Conservation (phyloP, 1,140 invertebrate genomes). For the Temnothorax nylanderi region DNA sequence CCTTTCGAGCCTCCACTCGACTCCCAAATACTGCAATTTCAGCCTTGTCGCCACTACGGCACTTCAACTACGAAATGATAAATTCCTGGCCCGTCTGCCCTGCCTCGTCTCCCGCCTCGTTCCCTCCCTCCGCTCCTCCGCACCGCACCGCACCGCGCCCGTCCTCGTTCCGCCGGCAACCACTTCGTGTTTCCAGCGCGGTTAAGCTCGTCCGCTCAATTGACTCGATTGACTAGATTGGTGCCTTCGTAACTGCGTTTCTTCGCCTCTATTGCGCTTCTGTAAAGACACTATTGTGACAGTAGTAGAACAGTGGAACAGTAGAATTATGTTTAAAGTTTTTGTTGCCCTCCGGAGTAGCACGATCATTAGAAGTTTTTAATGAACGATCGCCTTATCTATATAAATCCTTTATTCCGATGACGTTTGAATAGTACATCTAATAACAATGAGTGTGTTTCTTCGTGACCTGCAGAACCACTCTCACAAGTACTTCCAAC, state of each 20-base stretch:
- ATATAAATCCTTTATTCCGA: not conserved
- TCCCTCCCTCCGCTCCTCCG: not conserved
- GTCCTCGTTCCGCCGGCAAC: slow-evolving; percentile 43
- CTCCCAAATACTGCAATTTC: slow-evolving; percentile 80
- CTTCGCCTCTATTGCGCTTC: slow-evolving; percentile 52
- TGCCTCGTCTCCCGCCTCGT: slow-evolving; percentile 31
- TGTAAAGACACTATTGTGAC: slow-evolving; percentile 13
- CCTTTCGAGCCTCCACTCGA: slow-evolving; percentile 73
- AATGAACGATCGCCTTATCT: not conserved
- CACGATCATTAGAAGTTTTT: not conserved
- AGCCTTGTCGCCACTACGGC: slow-evolving; percentile 76
- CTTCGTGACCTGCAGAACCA: not conserved
- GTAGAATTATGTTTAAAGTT: slow-evolving; percentile 13
- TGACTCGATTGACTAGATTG: slow-evolving; percentile 63
- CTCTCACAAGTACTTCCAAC: not conserved
- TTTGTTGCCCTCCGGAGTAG: not conserved
- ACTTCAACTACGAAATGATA: slow-evolving; percentile 80
- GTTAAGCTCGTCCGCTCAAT: slow-evolving; percentile 66
- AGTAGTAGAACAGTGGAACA: not conserved
- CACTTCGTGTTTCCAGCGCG: slow-evolving; percentile 55
- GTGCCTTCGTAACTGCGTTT: slow-evolving; percentile 47
- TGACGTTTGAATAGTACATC: not conserved
- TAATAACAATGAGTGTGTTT: not conserved
- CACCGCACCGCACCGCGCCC: not conserved
- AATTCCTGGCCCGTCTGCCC: slow-evolving; percentile 72